These are phyloP conservation scores for Euzophera pinguis DNA, from an alignment of 2,888 invertebrate species.

Conservation along the genomic window DNA sequence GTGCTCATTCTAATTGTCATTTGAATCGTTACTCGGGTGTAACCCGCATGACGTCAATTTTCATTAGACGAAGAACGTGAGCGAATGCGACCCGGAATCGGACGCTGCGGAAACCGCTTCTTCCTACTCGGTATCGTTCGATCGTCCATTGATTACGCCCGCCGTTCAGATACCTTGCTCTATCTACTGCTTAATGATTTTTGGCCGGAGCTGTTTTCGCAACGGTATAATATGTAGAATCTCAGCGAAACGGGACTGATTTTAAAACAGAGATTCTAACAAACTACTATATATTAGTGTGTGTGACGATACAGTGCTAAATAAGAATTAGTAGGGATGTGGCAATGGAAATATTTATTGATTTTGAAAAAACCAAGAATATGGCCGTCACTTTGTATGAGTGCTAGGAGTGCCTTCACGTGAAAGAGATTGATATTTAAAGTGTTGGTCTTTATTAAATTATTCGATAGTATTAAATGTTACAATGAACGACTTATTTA, in stretches of 20 bases:
- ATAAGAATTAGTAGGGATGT: constrained; percentile 31
- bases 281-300: neutral
- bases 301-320: constrained; percentile 10
- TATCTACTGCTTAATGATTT: too few relatives aligned
- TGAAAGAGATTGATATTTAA: constrained; percentile 37
- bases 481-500: constrained; percentile 40
- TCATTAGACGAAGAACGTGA: too few relatives aligned
- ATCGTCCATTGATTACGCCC: too few relatives aligned
- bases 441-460: constrained; percentile 28
- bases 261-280: neutral
- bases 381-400: constrained; percentile 31
- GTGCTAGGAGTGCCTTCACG: constrained; percentile 58
- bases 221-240: neutral
- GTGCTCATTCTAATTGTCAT: too few relatives aligned
- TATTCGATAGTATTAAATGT: constrained; percentile 56
- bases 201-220: too few relatives aligned
- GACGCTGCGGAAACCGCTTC: too few relatives aligned
- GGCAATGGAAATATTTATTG: constrained; percentile 34
- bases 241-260: neutral
- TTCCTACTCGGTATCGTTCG: too few relatives aligned
- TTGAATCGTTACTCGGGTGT: too few relatives aligned
- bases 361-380: constrained; percentile 23
- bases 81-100: too few relatives aligned
- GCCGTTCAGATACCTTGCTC: too few relatives aligned
- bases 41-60: too few relatives aligned